Percentiles rank a stretch among this genome's conserved stretches.
phyloP scores from a whole-genome alignment of 1,140 invertebrate genomes.

The Lethocerus indicus region DNA sequence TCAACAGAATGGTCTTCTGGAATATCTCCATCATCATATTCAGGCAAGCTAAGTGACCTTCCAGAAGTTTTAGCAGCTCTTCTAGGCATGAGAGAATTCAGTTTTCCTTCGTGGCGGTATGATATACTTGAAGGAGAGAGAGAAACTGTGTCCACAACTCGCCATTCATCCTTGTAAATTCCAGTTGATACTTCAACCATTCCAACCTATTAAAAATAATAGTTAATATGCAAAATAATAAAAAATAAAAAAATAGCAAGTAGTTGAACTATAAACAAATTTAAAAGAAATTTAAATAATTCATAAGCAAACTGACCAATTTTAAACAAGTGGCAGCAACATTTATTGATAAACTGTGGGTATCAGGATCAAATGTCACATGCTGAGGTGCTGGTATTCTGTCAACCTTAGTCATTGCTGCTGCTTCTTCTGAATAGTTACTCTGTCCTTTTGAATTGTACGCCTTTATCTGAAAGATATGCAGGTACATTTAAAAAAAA shows the following conservation, averaged over 20 bases:
- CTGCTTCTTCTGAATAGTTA: slow-evolving; percentile 65
- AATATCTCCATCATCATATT: slow-evolving; percentile 29
- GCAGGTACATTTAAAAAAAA: not conserved
- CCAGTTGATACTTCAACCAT: slow-evolving; percentile 25
- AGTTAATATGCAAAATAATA: not conserved
- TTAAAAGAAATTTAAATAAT: not conserved
- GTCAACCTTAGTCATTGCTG: slow-evolving; percentile 61
- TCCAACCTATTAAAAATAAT: slow-evolving; percentile 15
- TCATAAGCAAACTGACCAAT: slow-evolving; percentile 34
- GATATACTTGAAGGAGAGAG: slow-evolving; percentile 46
- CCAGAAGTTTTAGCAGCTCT: slow-evolving; percentile 15
- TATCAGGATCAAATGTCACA: slow-evolving; percentile 63
- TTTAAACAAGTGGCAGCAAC: slow-evolving; percentile 55
- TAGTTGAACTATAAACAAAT: not conserved
- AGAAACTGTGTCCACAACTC: slow-evolving; percentile 46
- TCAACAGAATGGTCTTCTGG: slow-evolving; percentile 33
- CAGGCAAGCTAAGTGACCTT: slow-evolving; percentile 27
- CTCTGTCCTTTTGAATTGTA: slow-evolving; percentile 69
- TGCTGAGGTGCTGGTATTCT: slow-evolving; percentile 62
- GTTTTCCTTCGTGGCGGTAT: slow-evolving; percentile 41
- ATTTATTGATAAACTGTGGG: slow-evolving; percentile 52
- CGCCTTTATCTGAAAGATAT: slow-evolving; percentile 49
- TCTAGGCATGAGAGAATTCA: slow-evolving; percentile 17
- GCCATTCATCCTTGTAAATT: slow-evolving; percentile 40
- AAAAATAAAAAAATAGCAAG: not conserved